Evolutionary conservation across 2,113 vertebrate species (phyloP).

Genomic region (Carollia perspicillata): DNA sequence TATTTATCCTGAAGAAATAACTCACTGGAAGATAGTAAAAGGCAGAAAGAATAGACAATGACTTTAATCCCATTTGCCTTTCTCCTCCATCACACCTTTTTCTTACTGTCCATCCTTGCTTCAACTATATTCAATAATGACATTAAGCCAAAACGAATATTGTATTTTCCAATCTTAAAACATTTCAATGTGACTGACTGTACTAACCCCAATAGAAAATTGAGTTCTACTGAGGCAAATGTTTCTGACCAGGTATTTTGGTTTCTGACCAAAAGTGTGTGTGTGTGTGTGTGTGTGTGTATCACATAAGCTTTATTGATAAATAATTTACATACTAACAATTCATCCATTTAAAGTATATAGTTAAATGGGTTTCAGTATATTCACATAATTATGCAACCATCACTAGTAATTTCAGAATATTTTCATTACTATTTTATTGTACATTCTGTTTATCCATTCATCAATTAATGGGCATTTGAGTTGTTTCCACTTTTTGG

Average conservation of each 20-base stretch:
- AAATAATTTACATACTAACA: not conserved
- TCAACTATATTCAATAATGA: not conserved
- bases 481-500: not conserved
- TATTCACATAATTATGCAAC: not conserved
- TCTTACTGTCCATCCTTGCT: not conserved
- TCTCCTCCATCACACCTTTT: not conserved
- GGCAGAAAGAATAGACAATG: not conserved
- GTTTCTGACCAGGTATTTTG: not conserved
- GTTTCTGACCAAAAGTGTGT: too few species aligned
- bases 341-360: constrained; percentile 20
- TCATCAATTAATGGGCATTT: not conserved
- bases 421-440: not conserved
- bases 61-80: not conserved
- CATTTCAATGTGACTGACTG: not conserved
- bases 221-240: not conserved
- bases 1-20: not conserved
- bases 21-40: not conserved
- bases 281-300: not conserved
- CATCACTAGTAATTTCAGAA: not conserved
- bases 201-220: too few species aligned
- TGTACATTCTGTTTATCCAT: not conserved
- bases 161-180: not conserved
- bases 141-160: not conserved
- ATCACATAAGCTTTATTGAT: not conserved
- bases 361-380: not conserved